phyloP scores from a whole-genome alignment of 2,113 vertebrate species.

The Camarhynchus parvulus region DNA sequence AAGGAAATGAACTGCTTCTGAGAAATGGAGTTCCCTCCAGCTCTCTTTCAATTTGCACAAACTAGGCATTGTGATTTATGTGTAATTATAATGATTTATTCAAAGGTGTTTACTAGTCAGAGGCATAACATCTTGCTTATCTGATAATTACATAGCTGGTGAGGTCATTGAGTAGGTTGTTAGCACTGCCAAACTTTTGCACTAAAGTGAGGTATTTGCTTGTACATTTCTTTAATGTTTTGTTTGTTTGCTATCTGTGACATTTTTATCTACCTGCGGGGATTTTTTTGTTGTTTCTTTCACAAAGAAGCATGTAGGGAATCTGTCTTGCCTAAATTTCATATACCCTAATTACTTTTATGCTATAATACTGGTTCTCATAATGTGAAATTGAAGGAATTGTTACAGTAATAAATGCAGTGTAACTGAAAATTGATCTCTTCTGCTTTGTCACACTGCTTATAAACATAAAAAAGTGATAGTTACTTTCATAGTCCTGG shows the following conservation, averaged over 20 bases:
- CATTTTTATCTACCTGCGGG: not conserved
- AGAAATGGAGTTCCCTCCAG: slow-evolving; percentile 34
- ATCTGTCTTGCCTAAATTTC: not conserved
- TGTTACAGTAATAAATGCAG: not conserved
- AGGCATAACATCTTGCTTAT: slow-evolving; percentile 24
- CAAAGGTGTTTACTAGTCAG: slow-evolving; percentile 34
- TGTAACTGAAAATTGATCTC: not conserved
- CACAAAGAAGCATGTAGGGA: not conserved
- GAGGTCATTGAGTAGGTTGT: not conserved
- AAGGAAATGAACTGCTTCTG: slow-evolving; percentile 50
- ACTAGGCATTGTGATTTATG: slow-evolving; percentile 36
- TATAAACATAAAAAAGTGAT: not conserved
- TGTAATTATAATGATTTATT: slow-evolving; percentile 57
- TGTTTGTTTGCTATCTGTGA: not conserved
- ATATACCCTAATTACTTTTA: not conserved
- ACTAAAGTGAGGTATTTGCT: not conserved
- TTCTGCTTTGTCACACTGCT: not conserved
- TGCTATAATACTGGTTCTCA: not conserved
- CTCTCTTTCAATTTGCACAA: slow-evolving; percentile 32
- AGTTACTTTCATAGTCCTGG: not conserved
- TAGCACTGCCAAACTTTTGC: not conserved
- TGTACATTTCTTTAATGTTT: not conserved
- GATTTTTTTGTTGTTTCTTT: not conserved
- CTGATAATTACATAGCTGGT: slow-evolving; percentile 34
- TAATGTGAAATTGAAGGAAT: not conserved